Evolutionary conservation across 2,888 invertebrate genomes (phyloP).

Genomic region (Acanthosepion pharaonis): DNA sequence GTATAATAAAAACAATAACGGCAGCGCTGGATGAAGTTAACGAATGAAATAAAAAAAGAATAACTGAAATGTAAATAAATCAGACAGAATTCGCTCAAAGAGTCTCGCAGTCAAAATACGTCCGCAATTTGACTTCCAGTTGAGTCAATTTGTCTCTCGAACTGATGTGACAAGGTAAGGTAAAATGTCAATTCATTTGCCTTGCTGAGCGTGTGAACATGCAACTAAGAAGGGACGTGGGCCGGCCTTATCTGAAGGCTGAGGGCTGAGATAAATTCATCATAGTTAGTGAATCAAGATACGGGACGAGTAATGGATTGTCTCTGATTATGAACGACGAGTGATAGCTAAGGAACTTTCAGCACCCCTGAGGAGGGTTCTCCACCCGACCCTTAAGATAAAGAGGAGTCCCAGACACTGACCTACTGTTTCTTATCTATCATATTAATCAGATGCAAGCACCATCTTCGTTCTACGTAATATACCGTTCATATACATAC

Average conservation of each 20-base stretch:
- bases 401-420: background rate
- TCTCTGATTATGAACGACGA: background rate
- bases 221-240: background rate
- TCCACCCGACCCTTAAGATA: background rate
- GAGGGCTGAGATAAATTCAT: background rate
- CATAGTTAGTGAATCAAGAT: constrained; percentile 11
- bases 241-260: background rate
- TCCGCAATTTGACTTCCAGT: background rate
- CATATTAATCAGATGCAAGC: constrained; percentile 17
- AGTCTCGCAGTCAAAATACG: too few relatives aligned
- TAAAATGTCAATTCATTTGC: constrained; percentile 2
- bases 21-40: background rate
- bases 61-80: background rate
- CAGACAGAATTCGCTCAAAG: background rate
- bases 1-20: too few relatives aligned
- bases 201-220: background rate
- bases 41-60: background rate
- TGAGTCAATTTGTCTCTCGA: constrained; percentile 20
- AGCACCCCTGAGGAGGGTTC: background rate
- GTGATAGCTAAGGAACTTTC: background rate
- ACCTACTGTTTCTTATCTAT: background rate
- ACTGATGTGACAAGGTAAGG: background rate
- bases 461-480: background rate
- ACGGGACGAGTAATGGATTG: background rate
- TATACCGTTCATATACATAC: background rate